Evolutionary conservation across 2,113 vertebrate species (phyloP).

Genomic region (Leucopsar rothschildi): DNA sequence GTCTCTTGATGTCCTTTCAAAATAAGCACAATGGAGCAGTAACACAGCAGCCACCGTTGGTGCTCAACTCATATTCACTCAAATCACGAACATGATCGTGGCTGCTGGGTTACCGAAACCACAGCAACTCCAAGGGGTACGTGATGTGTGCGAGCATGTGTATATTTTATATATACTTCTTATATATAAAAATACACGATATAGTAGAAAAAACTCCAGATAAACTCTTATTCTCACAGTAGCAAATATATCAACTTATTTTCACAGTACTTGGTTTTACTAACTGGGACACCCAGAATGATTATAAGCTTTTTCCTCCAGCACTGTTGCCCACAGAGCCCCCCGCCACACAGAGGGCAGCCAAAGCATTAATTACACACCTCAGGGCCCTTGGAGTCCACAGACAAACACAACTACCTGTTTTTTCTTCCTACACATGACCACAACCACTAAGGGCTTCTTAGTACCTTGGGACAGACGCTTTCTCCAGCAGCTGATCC

Average conservation of each 20-base stretch:
- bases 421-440: rapidly evolving
- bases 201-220: conserved; percentile 64
- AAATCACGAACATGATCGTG: conserved; percentile 6
- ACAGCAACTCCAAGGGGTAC: conserved; percentile 46
- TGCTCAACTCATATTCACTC: neutral
- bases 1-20: neutral
- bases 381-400: rapidly evolving
- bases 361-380: neutral
- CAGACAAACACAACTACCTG: neutral
- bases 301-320: neutral
- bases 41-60: neutral
- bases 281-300: neutral
- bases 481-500: neutral
- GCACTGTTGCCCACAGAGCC: neutral
- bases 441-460: neutral
- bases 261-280: conserved; percentile 72
- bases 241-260: conserved; percentile 63
- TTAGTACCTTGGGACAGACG: neutral
- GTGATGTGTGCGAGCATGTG: conserved; percentile 14
- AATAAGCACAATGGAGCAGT: neutral
- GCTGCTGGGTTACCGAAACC: conserved; percentile 28
- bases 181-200: conserved; percentile 68
- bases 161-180: conserved; percentile 42
- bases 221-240: conserved; percentile 75
- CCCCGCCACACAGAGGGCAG: rapidly evolving